Conservation (phyloP, 2,888 invertebrate genomes). For the Synanthedon formicaeformis region DNA sequence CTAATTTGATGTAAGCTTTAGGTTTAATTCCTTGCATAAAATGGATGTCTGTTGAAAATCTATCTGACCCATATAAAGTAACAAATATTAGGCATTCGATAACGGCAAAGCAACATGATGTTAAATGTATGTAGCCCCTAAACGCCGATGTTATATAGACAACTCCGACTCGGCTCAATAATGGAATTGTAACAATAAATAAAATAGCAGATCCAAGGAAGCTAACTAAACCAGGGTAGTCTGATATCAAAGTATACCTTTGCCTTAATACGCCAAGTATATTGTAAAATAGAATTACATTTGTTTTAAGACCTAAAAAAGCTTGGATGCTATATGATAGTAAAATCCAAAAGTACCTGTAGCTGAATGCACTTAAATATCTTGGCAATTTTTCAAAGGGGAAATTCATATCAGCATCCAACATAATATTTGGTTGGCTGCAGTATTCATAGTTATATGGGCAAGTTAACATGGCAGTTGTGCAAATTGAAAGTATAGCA, state of each 20-base stretch:
- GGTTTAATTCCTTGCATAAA: conserved; percentile 58
- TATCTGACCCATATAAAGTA: conserved; percentile 44
- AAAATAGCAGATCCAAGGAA: conserved; percentile 17
- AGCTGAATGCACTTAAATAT: conserved; percentile 29
- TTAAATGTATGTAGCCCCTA: conserved; percentile 16
- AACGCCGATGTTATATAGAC: conserved; percentile 16
- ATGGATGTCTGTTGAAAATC: conserved; percentile 55
- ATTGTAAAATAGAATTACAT: conserved; percentile 24
- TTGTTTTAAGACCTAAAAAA: conserved; percentile 23
- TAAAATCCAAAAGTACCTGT: conserved; percentile 28
- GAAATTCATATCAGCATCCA: conserved; percentile 21
- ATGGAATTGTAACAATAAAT: conserved; percentile 34
- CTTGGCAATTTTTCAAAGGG: conserved; percentile 42
- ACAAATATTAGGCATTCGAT: conserved; percentile 42
- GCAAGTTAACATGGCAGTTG: conserved; percentile 38
- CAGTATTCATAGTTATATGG: conserved; percentile 35
- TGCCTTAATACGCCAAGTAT: conserved; percentile 25
- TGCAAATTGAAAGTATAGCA: conserved; percentile 23
- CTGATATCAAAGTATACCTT: conserved; percentile 19
- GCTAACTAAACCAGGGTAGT: conserved; percentile 30
- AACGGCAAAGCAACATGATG: conserved; percentile 23
- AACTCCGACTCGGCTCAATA: conserved; percentile 27
- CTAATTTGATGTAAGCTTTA: conserved; percentile 29
- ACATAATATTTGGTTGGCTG: conserved; percentile 15
- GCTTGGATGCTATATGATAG: conserved; percentile 27